These are phyloP conservation scores for Chinchilla lanigera DNA, from an alignment of 2,113 vertebrate genomes.

Conservation along the genomic window DNA sequence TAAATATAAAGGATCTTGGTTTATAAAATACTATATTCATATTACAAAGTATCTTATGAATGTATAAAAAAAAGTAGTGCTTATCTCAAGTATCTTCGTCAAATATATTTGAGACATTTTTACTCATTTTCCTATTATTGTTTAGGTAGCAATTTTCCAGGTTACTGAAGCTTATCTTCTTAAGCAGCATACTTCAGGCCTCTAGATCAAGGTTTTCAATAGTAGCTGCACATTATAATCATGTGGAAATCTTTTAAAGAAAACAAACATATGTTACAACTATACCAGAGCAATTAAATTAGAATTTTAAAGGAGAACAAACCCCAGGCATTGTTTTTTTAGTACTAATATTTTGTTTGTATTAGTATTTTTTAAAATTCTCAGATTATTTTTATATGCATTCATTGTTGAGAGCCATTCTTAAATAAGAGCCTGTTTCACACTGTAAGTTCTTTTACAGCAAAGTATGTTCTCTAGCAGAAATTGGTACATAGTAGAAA, in stretches of 20 bases:
- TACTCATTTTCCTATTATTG: slow-evolving; percentile 41
- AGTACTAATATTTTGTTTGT: not conserved
- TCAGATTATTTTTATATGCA: not conserved
- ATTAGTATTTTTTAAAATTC: not conserved
- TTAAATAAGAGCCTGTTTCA: slow-evolving; percentile 2
- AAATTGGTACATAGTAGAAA: not conserved
- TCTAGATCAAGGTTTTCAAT: not conserved
- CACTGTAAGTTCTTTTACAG: not conserved
- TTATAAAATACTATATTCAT: slow-evolving; percentile 22
- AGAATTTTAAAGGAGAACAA: not conserved
- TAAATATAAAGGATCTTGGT: not conserved
- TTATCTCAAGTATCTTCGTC: slow-evolving; percentile 14
- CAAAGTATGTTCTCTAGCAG: not conserved
- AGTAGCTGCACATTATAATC: slow-evolving; percentile 12
- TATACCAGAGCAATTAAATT: not conserved
- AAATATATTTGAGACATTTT: slow-evolving; percentile 53
- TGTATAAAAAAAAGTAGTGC: not conserved
- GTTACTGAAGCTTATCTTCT: slow-evolving; percentile 43
- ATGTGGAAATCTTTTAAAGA: slow-evolving; percentile 2
- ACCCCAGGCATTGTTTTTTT: not conserved
- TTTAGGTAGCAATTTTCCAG: slow-evolving; percentile 54
- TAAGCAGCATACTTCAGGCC: slow-evolving; percentile 5
- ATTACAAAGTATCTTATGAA: not conserved
- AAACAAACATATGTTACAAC: not conserved
- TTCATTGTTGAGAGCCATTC: not conserved